Evolutionary conservation across 2,888 invertebrate genomes (phyloP), one percentile per base, ranked within the genome.

Genomic region (Caradrina kadenii): DNA sequence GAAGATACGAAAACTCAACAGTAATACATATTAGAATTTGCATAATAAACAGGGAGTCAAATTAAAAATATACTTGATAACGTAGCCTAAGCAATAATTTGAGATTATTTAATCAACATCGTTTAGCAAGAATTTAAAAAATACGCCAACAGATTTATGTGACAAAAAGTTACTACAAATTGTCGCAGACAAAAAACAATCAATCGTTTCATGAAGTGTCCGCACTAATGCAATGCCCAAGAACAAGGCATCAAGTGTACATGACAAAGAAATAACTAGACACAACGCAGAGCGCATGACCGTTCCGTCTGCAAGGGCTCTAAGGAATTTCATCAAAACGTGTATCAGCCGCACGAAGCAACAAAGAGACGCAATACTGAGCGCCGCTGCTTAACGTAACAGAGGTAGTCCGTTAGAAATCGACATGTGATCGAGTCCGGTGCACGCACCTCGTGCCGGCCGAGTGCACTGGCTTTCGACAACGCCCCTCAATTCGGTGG

Each of bases 391-490:
- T 50, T 39, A 17, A 53, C 62, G n/a, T 21, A 66, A 59, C 78
- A 67, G 71, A 69, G 45, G n/a, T 45, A 15, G 22, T 55, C 31
- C 42, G 69, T 69, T 80, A 78, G 74, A 83, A 81, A 83, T 81
- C 76, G 71, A 72, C 63, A 65, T 56, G 64, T 52, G 65, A 76
- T 74, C 65, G 68, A 72, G 73, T 68, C 59, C 42, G 53, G 13
- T 83, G 81, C 83, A 81, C 81, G 83, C 81, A 71, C 71, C 68
- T 21, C 69, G 59, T 58, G 35, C 35, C 82, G 73, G 66, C 4
- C 63, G 54, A 60, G 31, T 80, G 80, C 81, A 69, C 69, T 35
- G 35, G 42, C 55, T 68, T 68, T 69, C 69, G 70, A 71, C 73
- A 56, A 63, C 70, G 63, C 80, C 73, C 80, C 63, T 62, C 17